Conservation (phyloP, 64 coral and sea anemone species). For the Anthopleura sola region DNA sequence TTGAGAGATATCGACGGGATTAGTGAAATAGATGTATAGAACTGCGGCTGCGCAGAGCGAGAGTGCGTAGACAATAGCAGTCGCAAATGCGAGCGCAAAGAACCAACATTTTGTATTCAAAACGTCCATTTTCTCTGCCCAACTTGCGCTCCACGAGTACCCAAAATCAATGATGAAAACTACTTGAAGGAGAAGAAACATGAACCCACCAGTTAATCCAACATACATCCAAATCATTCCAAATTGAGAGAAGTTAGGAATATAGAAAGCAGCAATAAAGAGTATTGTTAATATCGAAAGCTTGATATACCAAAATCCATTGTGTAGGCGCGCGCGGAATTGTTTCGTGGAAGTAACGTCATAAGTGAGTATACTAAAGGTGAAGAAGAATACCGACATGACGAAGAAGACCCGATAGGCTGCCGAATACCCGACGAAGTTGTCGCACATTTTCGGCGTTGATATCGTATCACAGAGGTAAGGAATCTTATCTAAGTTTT, state of each 20-base stretch:
- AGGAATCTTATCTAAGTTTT: slow-evolving; percentile 66
- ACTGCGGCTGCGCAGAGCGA: slow-evolving; percentile 77
- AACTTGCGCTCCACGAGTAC: slow-evolving; percentile 89
- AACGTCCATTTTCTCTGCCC: slow-evolving; percentile 92
- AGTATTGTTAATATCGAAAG: slow-evolving; percentile 72
- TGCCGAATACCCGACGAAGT: slow-evolving; percentile 84
- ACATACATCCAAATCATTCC: slow-evolving; percentile 92
- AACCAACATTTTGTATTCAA: slow-evolving; percentile 88
- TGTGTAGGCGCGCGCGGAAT: slow-evolving; percentile 82
- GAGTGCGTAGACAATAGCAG: slow-evolving; percentile 86
- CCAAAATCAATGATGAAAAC: slow-evolving; percentile 92
- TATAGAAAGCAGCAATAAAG: slow-evolving; percentile 64
- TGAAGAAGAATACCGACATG: slow-evolving; percentile 62
- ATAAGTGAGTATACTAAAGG: slow-evolving; percentile 62
- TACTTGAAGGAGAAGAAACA: slow-evolving; percentile 87
- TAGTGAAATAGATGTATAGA: slow-evolving; percentile 84
- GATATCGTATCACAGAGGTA: slow-evolving; percentile 83
- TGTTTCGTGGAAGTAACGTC: slow-evolving; percentile 77
- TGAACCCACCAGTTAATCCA: slow-evolving; percentile 84
- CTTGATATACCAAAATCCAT: slow-evolving; percentile 97
- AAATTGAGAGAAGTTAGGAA: slow-evolving; percentile 61
- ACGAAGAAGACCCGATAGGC: slow-evolving; percentile 88
- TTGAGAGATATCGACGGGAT: slow-evolving; percentile 83
- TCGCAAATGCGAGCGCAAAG: slow-evolving; percentile 86
- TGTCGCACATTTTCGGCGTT: slow-evolving; percentile 73